Evolutionary conservation across 2,888 invertebrate genomes (phyloP).

Genomic region (Epinotia nisella): DNA sequence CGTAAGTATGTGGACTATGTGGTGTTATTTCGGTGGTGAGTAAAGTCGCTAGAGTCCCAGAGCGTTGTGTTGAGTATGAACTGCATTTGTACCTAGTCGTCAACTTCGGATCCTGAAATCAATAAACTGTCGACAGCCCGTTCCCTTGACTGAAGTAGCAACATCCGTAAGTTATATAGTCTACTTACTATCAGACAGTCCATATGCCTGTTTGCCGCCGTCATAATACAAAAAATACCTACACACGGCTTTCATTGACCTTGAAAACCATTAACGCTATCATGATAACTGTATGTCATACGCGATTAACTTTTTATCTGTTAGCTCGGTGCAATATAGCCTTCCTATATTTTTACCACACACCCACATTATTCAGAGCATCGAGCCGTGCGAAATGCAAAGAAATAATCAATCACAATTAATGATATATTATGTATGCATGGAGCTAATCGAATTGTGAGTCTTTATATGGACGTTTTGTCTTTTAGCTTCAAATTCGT

Average conservation of each 20-base stretch:
- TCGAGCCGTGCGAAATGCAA: constrained; percentile 54
- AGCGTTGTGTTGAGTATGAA: too few species aligned
- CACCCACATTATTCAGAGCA: constrained; percentile 55
- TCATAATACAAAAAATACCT: too few species aligned
- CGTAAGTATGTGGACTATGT: too few species aligned
- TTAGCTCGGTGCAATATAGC: constrained; percentile 26
- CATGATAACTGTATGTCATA: constrained; percentile 29
- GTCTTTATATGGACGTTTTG: constrained; percentile 35
- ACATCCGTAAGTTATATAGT: too few species aligned
- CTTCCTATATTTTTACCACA: constrained; percentile 50
- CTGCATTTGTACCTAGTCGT: too few species aligned
- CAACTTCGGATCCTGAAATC: too few species aligned
- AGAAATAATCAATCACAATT: constrained; percentile 61
- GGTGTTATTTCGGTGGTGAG: too few species aligned
- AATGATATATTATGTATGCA: constrained; percentile 18
- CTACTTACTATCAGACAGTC: too few species aligned
- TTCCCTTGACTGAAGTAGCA: too few species aligned
- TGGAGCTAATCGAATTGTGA: constrained; percentile 24
- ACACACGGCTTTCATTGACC: background rate
- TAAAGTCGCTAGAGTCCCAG: too few species aligned
- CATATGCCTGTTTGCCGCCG: too few species aligned
- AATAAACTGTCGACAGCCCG: too few species aligned
- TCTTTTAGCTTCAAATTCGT: constrained; percentile 18
- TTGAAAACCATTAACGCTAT: constrained; percentile 1
- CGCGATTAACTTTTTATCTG: constrained; percentile 30